Evolutionary conservation across 2,113 vertebrate genomes (phyloP).

Genomic region (Sula dactylatra): DNA sequence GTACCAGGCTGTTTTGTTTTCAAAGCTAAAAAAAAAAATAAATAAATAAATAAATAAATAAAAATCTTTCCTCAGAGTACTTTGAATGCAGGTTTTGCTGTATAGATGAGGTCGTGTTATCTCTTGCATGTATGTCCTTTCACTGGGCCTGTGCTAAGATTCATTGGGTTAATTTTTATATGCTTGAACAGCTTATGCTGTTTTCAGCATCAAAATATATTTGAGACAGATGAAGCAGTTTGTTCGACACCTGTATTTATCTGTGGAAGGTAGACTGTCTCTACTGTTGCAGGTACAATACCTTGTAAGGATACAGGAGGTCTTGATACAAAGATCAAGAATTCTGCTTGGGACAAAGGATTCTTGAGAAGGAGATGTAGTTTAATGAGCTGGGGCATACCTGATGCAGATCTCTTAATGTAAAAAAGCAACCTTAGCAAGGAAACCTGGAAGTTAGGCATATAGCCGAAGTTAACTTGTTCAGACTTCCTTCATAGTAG

Average conservation of each 20-base stretch:
- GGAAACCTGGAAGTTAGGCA: not conserved
- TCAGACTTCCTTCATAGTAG: not conserved
- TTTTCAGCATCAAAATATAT: not conserved
- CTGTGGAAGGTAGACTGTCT: not conserved
- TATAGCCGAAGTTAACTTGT: not conserved
- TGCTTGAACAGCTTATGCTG: not conserved
- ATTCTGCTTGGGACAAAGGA: not conserved
- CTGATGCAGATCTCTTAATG: not conserved
- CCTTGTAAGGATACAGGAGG: not conserved
- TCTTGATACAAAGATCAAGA: not conserved
- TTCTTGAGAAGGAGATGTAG: not conserved
- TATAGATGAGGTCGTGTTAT: not conserved
- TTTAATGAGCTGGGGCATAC: not conserved
- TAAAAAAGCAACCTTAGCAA: not conserved
- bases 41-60: too few relatives aligned
- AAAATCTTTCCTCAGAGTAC: not conserved
- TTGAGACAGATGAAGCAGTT: not conserved
- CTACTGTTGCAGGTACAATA: not conserved
- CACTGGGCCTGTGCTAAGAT: not conserved
- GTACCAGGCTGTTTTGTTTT: not conserved
- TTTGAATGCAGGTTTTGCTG: not conserved
- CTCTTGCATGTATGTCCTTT: not conserved
- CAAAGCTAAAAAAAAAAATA: too few relatives aligned
- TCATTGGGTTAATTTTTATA: constrained; percentile 27
- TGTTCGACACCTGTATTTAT: not conserved